phyloP scores from a whole-genome alignment of 2,797 vertebrate species.

The Miichthys miiuy region DNA sequence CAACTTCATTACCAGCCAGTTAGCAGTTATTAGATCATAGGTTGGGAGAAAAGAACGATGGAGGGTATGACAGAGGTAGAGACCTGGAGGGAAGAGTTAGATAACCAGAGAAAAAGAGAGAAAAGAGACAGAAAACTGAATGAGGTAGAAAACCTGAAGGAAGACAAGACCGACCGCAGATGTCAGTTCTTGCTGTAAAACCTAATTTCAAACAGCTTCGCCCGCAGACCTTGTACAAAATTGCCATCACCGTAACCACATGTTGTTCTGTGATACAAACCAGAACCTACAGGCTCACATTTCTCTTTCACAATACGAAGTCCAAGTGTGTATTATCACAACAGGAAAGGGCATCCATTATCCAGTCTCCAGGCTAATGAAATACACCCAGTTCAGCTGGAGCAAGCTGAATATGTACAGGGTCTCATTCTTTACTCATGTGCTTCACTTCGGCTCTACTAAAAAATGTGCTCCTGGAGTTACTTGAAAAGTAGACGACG shows the following conservation, averaged over 20 bases:
- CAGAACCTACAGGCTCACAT: conserved; percentile 44
- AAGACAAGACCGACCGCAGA: conserved; percentile 24
- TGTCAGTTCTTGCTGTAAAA: conserved; percentile 37
- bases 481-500: background rate
- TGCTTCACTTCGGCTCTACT: background rate
- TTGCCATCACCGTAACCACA: conserved; percentile 28
- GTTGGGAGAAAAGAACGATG: background rate
- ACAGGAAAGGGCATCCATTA: conserved; percentile 50
- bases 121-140: conserved; percentile 26
- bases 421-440: background rate
- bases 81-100: background rate
- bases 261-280: conserved; percentile 43
- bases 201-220: conserved; percentile 31
- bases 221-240: conserved; percentile 28
- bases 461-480: background rate
- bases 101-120: background rate
- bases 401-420: background rate
- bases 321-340: conserved; percentile 34
- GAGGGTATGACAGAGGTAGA: background rate
- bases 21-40: conserved; percentile 60
- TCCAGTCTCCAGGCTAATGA: conserved; percentile 17
- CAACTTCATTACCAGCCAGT: conserved; percentile 59
- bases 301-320: conserved; percentile 19
- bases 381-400: conserved; percentile 16
- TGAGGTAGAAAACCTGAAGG: conserved; percentile 12